Evolutionary conservation across 2,888 invertebrate genomes (phyloP), one percentile per base, ranked within the genome.

Genomic region (Drosophila algonquin): DNA sequence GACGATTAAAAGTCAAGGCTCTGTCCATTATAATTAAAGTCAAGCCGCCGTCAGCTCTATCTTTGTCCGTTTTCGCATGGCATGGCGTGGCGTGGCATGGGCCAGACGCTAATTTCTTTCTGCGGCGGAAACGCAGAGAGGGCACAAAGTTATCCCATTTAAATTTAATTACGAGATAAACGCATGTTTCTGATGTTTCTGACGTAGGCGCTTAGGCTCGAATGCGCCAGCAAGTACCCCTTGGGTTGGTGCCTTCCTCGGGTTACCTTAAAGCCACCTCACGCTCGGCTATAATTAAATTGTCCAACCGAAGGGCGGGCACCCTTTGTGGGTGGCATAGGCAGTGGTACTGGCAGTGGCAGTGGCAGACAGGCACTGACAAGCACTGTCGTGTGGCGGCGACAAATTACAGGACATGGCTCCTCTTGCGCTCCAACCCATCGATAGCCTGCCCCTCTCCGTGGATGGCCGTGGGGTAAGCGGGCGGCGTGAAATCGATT

Each of bases 151-250:
- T 85, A 81, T 72, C 55, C 78, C 79, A 82, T 85, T 85, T 82
- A 85, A 85, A 81, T 85, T 85, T 86, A 86, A 86, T 85, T 85
- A 85, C 77, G 75, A 80, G 81, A 81, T 83, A 81, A 83, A 85
- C 77, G 73, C 74, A 54, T 72, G 74, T 64, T 73, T 21, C 75
- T 74, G 54, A 57, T 69, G 72, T 60, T 70, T 57, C 68, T 69
- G 67, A 52, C 51, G 51, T 35, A 48, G 70, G 21, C 46, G 51
- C 55, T 63, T 71, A 45, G 55, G 62, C 70, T 56, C 62, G 62
- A 72, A 24, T 62, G 62, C 70, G 47, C 55, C 10, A 40, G 47
- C 44, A 16, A 71, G 61, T 56, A 24, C 61, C 3, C 24, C 27
- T 21, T 27, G 27, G 18, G 50, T 56, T 47, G 48, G 57, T 48